These are phyloP conservation scores for Bombus impatiens DNA, from an alignment of 1,140 invertebrate species.

Conservation along the genomic window DNA sequence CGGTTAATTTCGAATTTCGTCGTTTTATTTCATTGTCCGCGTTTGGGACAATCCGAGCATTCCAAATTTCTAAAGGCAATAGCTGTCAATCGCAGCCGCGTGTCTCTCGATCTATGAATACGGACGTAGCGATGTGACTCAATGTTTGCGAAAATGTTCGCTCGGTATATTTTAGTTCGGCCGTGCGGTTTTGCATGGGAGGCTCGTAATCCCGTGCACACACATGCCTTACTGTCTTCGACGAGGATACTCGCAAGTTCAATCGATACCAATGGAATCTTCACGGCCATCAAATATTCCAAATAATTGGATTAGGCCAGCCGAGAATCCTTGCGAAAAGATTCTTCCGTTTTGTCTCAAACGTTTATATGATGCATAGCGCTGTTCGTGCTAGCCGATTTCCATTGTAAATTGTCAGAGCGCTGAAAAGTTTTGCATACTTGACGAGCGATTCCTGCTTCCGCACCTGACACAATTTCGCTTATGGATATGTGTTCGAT, in stretches of 20 bases:
- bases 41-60: background rate
- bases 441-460: conserved; percentile 53
- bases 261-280: background rate
- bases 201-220: background rate
- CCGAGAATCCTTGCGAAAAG: conserved; percentile 14
- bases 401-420: conserved; percentile 66
- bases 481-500: conserved; percentile 5
- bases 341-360: conserved; percentile 10
- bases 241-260: background rate
- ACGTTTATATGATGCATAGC: conserved; percentile 6
- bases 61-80: conserved; percentile 18
- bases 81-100: background rate
- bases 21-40: background rate
- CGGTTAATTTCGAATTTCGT: background rate
- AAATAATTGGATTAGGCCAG: conserved; percentile 22
- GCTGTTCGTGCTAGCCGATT: conserved; percentile 38
- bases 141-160: conserved; percentile 42
- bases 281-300: conserved; percentile 28
- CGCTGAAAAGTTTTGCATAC: conserved; percentile 64
- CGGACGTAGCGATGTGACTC: conserved; percentile 10
- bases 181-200: background rate
- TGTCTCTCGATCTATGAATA: background rate
- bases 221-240: background rate
- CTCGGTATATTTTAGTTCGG: background rate
- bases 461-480: background rate